Evolutionary conservation across 1,140 invertebrate genomes (phyloP).

Genomic region (Drosophila sturtevanti): DNA sequence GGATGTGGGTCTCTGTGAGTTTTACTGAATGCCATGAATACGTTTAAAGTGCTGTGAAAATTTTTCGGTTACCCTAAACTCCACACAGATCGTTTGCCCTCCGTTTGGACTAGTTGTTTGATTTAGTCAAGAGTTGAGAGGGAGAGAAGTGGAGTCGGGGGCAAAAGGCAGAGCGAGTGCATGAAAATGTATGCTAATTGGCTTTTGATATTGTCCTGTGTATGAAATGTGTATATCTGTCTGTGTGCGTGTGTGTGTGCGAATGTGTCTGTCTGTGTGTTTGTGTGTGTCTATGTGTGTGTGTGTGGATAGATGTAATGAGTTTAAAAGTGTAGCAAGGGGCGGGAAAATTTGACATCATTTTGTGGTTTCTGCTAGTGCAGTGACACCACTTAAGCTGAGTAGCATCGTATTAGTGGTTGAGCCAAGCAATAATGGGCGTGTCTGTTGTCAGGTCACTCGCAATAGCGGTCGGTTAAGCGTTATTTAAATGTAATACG

Average conservation of each 20-base stretch:
- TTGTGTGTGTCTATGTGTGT: conserved; percentile 19
- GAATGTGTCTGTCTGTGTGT: conserved; percentile 10
- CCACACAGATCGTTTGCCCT: background rate
- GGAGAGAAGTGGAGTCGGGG: too few species aligned
- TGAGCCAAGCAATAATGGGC: conserved; percentile 7
- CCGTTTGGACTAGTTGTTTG: conserved; percentile 52
- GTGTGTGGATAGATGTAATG: conserved; percentile 38
- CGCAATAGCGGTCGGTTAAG: background rate
- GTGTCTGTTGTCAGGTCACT: conserved; percentile 5
- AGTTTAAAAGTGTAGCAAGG: conserved; percentile 30
- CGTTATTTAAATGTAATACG: conserved; percentile 3
- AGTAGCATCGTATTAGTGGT: conserved; percentile 9
- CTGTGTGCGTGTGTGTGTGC: conserved; percentile 29
- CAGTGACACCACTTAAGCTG: conserved; percentile 5
- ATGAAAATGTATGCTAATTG: conserved; percentile 78
- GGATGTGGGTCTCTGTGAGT: conserved; percentile 11
- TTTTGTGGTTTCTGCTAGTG: conserved; percentile 26
- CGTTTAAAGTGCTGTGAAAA: conserved; percentile 70
- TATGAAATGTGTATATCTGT: conserved; percentile 15
- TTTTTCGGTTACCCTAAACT: conserved; percentile 48
- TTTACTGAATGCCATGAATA: conserved; percentile 57
- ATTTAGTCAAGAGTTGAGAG: conserved; percentile 48
- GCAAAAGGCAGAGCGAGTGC: conserved; percentile 17
- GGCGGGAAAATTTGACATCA: conserved; percentile 38
- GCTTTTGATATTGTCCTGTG: conserved; percentile 72